Evolutionary conservation across 1,140 invertebrate genomes (phyloP).

Genomic region (Diachasma alloeum): DNA sequence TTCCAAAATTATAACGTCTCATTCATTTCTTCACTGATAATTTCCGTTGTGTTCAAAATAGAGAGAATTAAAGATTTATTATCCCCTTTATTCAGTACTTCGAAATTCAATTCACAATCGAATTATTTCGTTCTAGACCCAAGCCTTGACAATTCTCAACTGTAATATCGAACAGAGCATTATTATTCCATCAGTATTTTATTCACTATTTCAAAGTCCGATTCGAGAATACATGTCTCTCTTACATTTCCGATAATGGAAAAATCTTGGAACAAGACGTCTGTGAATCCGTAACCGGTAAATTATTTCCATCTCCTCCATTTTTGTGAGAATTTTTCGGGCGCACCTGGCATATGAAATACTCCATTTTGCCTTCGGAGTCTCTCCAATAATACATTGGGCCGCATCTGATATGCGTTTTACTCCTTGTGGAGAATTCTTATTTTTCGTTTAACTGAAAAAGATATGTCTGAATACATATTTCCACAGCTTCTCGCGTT

Average conservation of each 20-base stretch:
- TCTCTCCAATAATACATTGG: constrained; percentile 2
- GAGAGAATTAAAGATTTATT: too few species aligned
- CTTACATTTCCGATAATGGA: constrained; percentile 11
- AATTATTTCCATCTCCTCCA: constrained; percentile 4
- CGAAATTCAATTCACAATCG: too few species aligned
- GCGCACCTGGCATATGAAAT: constrained; percentile 4
- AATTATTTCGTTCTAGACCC: too few species aligned
- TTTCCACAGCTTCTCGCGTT: neutral
- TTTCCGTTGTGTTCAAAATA: too few species aligned
- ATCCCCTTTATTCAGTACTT: too few species aligned
- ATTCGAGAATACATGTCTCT: neutral
- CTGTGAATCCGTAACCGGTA: neutral
- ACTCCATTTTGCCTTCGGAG: neutral
- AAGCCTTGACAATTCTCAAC: too few species aligned
- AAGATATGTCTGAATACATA: neutral
- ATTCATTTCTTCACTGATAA: too few species aligned
- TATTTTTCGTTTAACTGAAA: neutral
- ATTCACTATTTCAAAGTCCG: neutral
- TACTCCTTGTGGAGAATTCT: neutral
- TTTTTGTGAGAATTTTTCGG: neutral
- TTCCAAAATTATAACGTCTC: too few species aligned
- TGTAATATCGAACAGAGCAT: neutral
- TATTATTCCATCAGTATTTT: neutral
- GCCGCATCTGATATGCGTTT: constrained; percentile 6
- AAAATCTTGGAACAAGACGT: constrained; percentile 1